Percentiles rank a stretch among this genome's conserved stretches.
Evolutionary conservation across 2,888 invertebrate species (phyloP).

Genomic region (Glomeris marginata): DNA sequence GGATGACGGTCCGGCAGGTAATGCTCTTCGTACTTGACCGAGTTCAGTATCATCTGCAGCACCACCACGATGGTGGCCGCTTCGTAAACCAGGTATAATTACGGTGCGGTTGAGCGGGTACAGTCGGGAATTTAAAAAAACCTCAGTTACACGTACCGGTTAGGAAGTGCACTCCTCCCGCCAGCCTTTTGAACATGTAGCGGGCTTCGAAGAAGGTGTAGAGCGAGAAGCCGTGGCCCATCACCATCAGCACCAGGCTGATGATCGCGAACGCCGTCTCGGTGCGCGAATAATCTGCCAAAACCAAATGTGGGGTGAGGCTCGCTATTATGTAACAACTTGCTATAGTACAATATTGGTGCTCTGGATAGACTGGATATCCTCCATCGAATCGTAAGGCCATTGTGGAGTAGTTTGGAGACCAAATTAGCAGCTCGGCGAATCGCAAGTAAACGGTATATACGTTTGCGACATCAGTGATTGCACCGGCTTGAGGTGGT

Average conservation of each 20-base stretch:
- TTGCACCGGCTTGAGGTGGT: no score
- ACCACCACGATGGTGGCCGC: slow-evolving; percentile 66
- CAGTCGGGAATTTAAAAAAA: not conserved
- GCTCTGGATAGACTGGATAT: no score
- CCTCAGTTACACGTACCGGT: slow-evolving; percentile 43
- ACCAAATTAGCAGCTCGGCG: no score
- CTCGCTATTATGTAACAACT: no score
- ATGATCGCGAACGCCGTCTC: slow-evolving; percentile 72
- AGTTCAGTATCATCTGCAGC: slow-evolving; percentile 60
- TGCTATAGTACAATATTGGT: no score
- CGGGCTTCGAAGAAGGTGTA: slow-evolving; percentile 71
- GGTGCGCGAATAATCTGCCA: slow-evolving; percentile 63
- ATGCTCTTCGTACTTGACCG: slow-evolving; percentile 52
- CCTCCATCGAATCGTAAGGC: no score
- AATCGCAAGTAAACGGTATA: no score
- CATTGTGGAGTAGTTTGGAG: no score
- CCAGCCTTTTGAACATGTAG: slow-evolving; percentile 75
- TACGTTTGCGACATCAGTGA: no score
- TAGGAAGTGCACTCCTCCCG: slow-evolving; percentile 68
- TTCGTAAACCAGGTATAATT: slow-evolving; percentile 29
- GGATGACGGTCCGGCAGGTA: slow-evolving; percentile 52
- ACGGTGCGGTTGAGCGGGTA: not conserved
- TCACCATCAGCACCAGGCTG: slow-evolving; percentile 59
- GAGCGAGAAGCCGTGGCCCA: slow-evolving; percentile 65
- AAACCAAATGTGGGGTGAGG: no score